Evolutionary conservation across 2,113 vertebrate genomes (phyloP).

Genomic region (Oceanites oceanicus): DNA sequence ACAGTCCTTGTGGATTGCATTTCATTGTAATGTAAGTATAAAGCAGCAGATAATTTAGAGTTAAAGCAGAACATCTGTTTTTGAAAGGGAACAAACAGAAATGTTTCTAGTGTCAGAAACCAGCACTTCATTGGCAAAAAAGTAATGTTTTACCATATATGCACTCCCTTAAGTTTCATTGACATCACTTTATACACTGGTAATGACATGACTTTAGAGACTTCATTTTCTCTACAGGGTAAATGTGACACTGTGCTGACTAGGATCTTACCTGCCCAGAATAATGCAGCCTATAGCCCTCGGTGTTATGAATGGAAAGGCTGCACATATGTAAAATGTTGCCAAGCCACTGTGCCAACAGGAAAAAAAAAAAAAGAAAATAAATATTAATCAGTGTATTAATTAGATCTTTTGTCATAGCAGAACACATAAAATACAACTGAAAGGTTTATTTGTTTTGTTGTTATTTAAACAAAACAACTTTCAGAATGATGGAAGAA

Average conservation of each 20-base stretch:
- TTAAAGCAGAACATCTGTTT: not conserved
- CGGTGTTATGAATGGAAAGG: not conserved
- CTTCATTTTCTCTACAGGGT: not conserved
- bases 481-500: not conserved
- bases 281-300: not conserved
- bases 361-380: not conserved
- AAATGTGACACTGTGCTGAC: not conserved
- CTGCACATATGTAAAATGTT: not conserved
- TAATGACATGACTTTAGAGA: not conserved
- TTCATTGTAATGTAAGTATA: not conserved
- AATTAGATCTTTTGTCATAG: not conserved
- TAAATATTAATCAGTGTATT: not conserved
- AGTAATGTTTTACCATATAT: not conserved
- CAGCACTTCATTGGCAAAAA: not conserved
- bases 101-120: not conserved
- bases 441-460: not conserved
- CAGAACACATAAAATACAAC: not conserved
- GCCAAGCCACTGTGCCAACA: not conserved
- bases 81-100: not conserved
- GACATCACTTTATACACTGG: not conserved
- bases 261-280: not conserved
- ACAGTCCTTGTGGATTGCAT: not conserved
- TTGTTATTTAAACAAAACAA: not conserved
- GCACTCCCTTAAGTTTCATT: not conserved
- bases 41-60: not conserved